Evolutionary conservation across 2,113 vertebrate species (phyloP), one percentile per base, ranked within the genome.

Genomic region (Takifugu bimaculatus): DNA sequence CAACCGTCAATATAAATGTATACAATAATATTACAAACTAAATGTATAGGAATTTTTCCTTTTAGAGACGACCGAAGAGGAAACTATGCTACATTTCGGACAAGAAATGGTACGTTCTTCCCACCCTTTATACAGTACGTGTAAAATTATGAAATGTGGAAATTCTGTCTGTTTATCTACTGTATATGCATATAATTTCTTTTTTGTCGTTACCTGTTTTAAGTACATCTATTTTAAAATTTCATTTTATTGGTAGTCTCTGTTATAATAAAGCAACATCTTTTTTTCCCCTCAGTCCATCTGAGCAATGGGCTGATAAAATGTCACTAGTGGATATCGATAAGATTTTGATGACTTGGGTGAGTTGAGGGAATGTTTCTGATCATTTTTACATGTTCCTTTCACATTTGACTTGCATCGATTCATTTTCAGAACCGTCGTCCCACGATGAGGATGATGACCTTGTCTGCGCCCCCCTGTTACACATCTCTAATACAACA

Each of bases 41-140:
- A 50, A 50, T 26, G 49, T 25, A 50, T 10, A 26, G 6, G 6
- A 12, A 2, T 48, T n/a, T 14, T 48, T 48, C 15, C 0, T 77
- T 25, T 53, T 79, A 91, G 90, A 80, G 32, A 26, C 83, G 81
- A 56, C 83, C 88, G 0, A 88, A 77, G 65, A 89, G 82, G 75
- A 89, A 87, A 67, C 87, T 90, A 3, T 68, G 66, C 20, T 90
- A 78, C 67, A 25, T 66, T 1, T 54, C 62, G 39, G 61, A 52
- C 42, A 82, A 74, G 7, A 52, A 82, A 52, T 69, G 50, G 88
- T 90, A 74, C n/a, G 52, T 54, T 15, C 27, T n/a, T 29, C 29
- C 10, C 35, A 10, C 9, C 7, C 35, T 2, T 2, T 39, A 10
- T 9, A 32, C 29, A 32, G 6, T n/a, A n/a, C n/a, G 29, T 32